Evolutionary conservation across 2,888 invertebrate species (phyloP), one percentile per base, ranked within the genome.

Genomic region (Papilio protenor): DNA sequence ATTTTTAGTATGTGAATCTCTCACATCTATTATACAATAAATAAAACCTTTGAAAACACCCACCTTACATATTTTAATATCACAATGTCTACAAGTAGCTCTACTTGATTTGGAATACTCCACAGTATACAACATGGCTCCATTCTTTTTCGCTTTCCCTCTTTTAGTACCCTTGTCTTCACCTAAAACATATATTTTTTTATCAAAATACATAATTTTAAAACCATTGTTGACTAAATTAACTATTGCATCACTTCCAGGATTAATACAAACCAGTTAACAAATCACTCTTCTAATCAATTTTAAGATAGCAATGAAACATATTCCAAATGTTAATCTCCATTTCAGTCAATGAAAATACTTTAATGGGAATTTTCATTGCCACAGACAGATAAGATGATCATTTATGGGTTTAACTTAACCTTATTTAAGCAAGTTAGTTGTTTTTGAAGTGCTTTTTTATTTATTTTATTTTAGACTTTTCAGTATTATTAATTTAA

Each of bases 41-140:
- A 40, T 40, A 66, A 27, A 33, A 66, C 10, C 11, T 40, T 18
- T 18, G 8, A 40, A 40, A 40, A 47, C 33, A 55, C 59, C 88
- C 89, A 97, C 96, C 95, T 98, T 98, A 78, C 96, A 93, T 85
- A 99, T 98, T 86, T 97, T 98, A 79, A 96, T 96, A 81, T 98
- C 97, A 91, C 99, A 99, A 0, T 97, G 98, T 79, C 96, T 94
- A 86, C 99, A 99, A 18, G 94, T 94, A 47, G 98, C 97, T 74
- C 97, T 95, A 81, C 96, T 96, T 2, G 98, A 98, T 88, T 98
- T 98, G 0, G 99, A 96, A 91, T 98, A 98, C 87, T 98, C 98
- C 18, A 98, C 95, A 8, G 89, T 90, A 87, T 96, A 99, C 14
- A 71, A 97, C 80, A 80, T 78, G 74, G 76, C 78, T 64, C 79